phyloP scores from a whole-genome alignment of 2,797 vertebrate species.

The Phalanger gymnotis region DNA sequence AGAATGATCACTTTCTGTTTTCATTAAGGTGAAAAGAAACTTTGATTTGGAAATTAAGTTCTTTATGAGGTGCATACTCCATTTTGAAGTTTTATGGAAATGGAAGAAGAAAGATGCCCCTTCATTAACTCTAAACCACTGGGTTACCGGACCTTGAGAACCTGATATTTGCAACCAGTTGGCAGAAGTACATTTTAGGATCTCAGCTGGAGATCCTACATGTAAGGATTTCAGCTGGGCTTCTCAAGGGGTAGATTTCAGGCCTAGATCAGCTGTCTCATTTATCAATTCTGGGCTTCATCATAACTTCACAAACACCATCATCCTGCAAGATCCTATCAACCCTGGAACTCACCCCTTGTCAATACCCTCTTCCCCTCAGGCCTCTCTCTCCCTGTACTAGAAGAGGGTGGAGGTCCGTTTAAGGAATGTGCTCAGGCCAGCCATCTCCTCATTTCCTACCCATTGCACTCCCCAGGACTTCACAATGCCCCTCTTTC shows the following conservation, averaged over 20 bases:
- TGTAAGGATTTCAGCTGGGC: not conserved
- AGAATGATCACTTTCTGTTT: constrained; percentile 70
- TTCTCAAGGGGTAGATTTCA: not conserved
- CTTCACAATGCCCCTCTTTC: not conserved
- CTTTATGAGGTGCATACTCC: constrained; percentile 28
- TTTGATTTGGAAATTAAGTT: constrained; percentile 45
- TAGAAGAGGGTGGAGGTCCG: not conserved
- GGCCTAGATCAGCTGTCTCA: not conserved
- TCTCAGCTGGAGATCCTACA: not conserved
- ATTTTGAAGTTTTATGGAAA: constrained; percentile 36
- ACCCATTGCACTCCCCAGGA: not conserved
- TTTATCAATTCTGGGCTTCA: not conserved
- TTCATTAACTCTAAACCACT: constrained; percentile 1
- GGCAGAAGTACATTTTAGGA: not conserved
- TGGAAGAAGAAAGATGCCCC: constrained; percentile 1
- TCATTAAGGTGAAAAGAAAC: constrained; percentile 52
- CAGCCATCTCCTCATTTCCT: not conserved
- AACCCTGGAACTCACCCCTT: not conserved
- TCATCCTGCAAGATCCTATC: not conserved
- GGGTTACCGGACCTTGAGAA: constrained; percentile 28
- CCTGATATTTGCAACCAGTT: constrained; percentile 31
- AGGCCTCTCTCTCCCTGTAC: not conserved
- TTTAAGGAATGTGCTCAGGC: not conserved
- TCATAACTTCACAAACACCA: not conserved
- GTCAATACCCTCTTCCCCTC: not conserved